Percentiles rank a stretch among this genome's conserved stretches.
Conservation (phyloP, 1,140 invertebrate species). For the Lepidostoma basale region DNA sequence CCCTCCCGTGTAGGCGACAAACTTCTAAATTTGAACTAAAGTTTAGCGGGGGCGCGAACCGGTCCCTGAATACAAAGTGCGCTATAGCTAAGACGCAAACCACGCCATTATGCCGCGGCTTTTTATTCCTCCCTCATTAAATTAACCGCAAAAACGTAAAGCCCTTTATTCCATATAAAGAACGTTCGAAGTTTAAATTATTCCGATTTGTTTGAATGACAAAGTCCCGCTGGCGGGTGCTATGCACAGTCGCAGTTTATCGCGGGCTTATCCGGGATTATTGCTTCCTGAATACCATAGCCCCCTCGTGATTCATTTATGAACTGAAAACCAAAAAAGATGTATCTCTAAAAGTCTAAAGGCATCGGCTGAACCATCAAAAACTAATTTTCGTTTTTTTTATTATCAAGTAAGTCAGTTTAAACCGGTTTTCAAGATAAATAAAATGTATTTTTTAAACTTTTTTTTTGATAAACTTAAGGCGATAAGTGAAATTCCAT, state of each 20-base stretch:
- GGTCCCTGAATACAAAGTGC: background rate
- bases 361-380: no score
- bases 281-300: no score
- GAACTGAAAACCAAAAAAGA: no score
- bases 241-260: conserved; percentile 4
- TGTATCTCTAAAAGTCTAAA: no score
- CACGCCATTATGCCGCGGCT: background rate
- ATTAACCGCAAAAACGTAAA: conserved; percentile 10
- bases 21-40: background rate
- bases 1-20: background rate
- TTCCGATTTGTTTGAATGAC: conserved; percentile 23
- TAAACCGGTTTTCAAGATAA: no score
- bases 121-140: conserved; percentile 15
- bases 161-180: conserved; percentile 5
- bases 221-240: background rate
- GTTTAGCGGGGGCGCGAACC: background rate
- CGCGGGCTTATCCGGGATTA: background rate
- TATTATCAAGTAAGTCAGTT: no score
- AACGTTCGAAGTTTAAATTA: conserved; percentile 17
- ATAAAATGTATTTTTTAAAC: no score
- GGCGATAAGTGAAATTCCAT: no score
- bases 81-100: conserved; percentile 7
- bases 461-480: no score
- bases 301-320: no score
- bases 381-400: no score